A percentile compares a stretch with the other conserved stretches of the same genome.
Evolutionary conservation across 1,140 invertebrate species (phyloP).

Genomic region (Lepidurus apus): DNA sequence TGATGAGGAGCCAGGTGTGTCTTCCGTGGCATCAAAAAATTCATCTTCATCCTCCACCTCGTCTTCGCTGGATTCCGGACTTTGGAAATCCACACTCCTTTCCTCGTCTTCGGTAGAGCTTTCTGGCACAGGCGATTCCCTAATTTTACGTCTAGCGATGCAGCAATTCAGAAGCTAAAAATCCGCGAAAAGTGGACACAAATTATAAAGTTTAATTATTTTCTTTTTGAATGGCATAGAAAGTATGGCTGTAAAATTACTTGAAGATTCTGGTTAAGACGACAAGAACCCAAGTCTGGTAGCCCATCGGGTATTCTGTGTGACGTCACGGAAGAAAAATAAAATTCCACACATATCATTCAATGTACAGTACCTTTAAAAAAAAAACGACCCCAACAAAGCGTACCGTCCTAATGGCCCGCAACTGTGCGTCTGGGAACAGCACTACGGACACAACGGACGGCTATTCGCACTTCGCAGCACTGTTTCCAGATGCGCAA

Average conservation of each 20-base stretch:
- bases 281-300: constrained; percentile 77
- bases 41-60: constrained; percentile 41
- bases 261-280: constrained; percentile 90
- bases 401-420: too few species aligned
- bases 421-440: too few species aligned
- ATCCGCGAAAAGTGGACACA: neutral
- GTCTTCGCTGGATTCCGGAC: constrained; percentile 42
- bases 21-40: constrained; percentile 41
- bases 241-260: constrained; percentile 41
- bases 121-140: constrained; percentile 35
- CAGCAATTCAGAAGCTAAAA: constrained; percentile 92
- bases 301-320: constrained; percentile 64
- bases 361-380: too few species aligned
- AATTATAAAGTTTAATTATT: neutral
- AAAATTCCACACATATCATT: too few species aligned
- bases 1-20: constrained; percentile 34
- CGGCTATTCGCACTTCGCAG: too few species aligned
- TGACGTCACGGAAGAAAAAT: constrained; percentile 44
- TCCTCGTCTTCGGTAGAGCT: constrained; percentile 49
- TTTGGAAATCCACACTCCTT: constrained; percentile 76
- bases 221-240: constrained; percentile 13
- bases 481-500: too few species aligned
- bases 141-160: constrained; percentile 65
- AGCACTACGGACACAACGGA: too few species aligned
- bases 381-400: too few species aligned